These are phyloP conservation scores for Pyrocephalus nanus DNA, from an alignment of 2,797 vertebrate species.

Conservation along the genomic window DNA sequence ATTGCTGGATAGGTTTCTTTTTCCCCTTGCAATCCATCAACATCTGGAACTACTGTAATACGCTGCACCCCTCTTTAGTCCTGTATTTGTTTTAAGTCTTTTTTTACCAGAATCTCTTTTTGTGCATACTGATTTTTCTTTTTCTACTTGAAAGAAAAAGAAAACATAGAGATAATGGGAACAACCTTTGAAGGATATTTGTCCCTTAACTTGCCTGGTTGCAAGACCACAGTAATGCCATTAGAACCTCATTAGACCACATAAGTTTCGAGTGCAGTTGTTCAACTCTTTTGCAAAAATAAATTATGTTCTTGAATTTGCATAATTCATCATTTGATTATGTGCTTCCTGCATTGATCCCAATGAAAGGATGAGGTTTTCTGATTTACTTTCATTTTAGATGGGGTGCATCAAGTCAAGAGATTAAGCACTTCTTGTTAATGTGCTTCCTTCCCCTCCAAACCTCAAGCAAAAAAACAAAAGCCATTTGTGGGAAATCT, in stretches of 20 bases:
- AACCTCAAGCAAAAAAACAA: not conserved
- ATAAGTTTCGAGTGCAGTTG: not conserved
- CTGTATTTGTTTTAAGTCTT: not conserved
- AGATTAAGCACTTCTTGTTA: not conserved
- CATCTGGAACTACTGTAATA: not conserved
- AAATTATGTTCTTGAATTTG: constrained; percentile 10
- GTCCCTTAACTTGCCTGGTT: not conserved
- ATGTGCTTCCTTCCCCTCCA: not conserved
- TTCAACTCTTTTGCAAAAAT: constrained; percentile 12
- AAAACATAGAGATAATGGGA: not conserved
- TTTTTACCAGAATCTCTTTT: not conserved
- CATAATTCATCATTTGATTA: not conserved
- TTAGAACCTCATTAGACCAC: not conserved
- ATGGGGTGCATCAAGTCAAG: not conserved
- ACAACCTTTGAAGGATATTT: not conserved
- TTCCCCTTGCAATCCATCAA: not conserved
- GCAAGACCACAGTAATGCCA: not conserved
- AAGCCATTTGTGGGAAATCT: not conserved
- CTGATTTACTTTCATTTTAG: constrained; percentile 29
- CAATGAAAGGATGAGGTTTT: not conserved
- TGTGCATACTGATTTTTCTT: not conserved
- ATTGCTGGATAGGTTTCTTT: not conserved
- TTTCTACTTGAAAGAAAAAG: not conserved
- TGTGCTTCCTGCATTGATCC: constrained; percentile 13
- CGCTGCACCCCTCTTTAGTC: not conserved